phyloP scores from a whole-genome alignment of 2,888 invertebrate genomes.

The Aproaerema taeniolella region DNA sequence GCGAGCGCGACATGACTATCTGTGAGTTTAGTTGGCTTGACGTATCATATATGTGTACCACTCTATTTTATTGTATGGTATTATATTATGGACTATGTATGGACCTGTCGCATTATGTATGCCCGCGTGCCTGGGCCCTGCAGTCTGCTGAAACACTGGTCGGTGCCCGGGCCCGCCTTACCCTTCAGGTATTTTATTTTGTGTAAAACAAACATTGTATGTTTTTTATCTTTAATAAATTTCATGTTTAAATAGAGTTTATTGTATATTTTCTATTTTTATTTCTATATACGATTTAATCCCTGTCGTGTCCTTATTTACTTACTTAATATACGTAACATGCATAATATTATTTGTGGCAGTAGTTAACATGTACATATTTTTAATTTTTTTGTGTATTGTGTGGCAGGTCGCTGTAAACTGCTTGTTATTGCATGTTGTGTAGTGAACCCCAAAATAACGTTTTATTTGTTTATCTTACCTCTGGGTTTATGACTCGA shows the following conservation, averaged over 20 bases:
- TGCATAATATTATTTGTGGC: constrained; percentile 67
- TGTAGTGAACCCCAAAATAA: constrained; percentile 59
- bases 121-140: constrained; percentile 35
- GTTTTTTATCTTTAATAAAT: constrained; percentile 76
- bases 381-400: constrained; percentile 53
- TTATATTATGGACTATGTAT: constrained; percentile 73
- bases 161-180: constrained; percentile 39
- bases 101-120: constrained; percentile 70
- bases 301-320: constrained; percentile 63
- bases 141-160: constrained; percentile 30
- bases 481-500: constrained; percentile 50
- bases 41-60: constrained; percentile 73
- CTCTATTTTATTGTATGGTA: constrained; percentile 71
- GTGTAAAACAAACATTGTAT: constrained; percentile 74
- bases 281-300: constrained; percentile 59
- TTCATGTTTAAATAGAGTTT: constrained; percentile 76
- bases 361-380: constrained; percentile 62
- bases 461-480: constrained; percentile 72
- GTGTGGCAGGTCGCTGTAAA: constrained; percentile 58
- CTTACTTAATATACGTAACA: constrained; percentile 56
- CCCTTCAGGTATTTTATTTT: constrained; percentile 76
- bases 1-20: constrained; percentile 73
- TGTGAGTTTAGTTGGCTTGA: constrained; percentile 73
- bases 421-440: constrained; percentile 69
- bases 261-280: constrained; percentile 75